These are phyloP conservation scores for Tolypeutes matacus DNA, from an alignment of 2,797 vertebrate genomes.

Conservation along the genomic window DNA sequence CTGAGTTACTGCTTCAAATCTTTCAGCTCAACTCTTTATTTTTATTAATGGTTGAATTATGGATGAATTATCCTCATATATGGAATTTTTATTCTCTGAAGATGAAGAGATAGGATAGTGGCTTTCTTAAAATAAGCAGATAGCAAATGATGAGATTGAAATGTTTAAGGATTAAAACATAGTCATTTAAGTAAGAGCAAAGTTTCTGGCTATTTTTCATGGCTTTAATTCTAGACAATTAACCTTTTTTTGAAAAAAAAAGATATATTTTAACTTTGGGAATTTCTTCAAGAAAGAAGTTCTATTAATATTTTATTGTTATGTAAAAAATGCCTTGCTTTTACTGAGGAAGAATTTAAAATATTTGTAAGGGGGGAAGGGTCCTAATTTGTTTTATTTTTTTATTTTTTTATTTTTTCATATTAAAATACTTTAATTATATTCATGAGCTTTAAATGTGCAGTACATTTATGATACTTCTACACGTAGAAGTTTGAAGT, in stretches of 20 bases:
- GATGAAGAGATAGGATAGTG: not conserved
- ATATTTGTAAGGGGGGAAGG: not conserved
- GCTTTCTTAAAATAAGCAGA: constrained; percentile 47
- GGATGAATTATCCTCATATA: not conserved
- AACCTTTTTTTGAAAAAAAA: not conserved
- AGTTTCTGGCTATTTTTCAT: not conserved
- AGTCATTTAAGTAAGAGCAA: not conserved
- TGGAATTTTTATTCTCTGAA: constrained; percentile 4
- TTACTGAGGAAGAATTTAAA: constrained; percentile 40
- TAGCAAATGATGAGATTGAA: constrained; percentile 1
- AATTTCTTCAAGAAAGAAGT: not conserved
- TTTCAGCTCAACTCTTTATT: constrained; percentile 1
- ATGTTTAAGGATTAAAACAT: not conserved
- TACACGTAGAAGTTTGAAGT: too few relatives aligned
- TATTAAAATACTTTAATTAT: too few relatives aligned
- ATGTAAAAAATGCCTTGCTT: constrained; percentile 33
- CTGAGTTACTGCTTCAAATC: not conserved
- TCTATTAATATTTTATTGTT: constrained; percentile 32
- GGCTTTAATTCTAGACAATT: constrained; percentile 51
- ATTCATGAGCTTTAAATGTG: too few relatives aligned
- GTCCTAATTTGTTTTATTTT: not conserved
- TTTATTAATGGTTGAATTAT: not conserved
- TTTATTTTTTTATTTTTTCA: too few relatives aligned
- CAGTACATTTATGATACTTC: too few relatives aligned
- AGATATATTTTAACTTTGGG: not conserved